Evolutionary conservation across 2,113 vertebrate genomes (phyloP).

Genomic region (Elachura formosa): DNA sequence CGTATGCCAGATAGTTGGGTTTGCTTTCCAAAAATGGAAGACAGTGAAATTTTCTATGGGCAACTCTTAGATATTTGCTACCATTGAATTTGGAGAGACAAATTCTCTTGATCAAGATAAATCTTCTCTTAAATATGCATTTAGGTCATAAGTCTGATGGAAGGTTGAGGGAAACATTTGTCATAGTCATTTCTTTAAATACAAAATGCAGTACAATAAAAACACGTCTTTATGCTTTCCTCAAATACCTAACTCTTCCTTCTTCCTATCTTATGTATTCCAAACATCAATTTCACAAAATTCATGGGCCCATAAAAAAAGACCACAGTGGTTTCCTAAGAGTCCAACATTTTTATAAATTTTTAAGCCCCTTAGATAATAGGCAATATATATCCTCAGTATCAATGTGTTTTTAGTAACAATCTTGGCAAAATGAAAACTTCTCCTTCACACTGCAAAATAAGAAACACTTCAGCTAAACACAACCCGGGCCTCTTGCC

Average conservation of each 20-base stretch:
- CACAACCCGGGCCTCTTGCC: neutral
- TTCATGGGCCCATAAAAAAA: neutral
- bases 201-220: neutral
- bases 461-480: neutral
- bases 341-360: neutral
- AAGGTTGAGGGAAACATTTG: neutral
- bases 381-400: neutral
- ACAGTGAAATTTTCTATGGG: neutral
- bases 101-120: neutral
- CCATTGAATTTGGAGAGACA: neutral
- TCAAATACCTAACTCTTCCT: neutral
- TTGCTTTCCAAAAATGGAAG: neutral
- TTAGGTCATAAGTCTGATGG: neutral
- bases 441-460: neutral
- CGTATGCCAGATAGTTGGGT: neutral
- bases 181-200: neutral
- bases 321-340: accelerated
- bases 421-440: neutral
- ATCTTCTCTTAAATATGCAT: neutral
- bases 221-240: neutral
- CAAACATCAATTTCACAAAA: neutral
- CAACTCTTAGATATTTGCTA: neutral
- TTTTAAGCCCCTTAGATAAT: neutral
- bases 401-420: neutral
- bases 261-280: neutral